Evolutionary conservation across 2,113 vertebrate species (phyloP), one percentile per base, ranked within the genome.

Genomic region (Arothron firmamentum): DNA sequence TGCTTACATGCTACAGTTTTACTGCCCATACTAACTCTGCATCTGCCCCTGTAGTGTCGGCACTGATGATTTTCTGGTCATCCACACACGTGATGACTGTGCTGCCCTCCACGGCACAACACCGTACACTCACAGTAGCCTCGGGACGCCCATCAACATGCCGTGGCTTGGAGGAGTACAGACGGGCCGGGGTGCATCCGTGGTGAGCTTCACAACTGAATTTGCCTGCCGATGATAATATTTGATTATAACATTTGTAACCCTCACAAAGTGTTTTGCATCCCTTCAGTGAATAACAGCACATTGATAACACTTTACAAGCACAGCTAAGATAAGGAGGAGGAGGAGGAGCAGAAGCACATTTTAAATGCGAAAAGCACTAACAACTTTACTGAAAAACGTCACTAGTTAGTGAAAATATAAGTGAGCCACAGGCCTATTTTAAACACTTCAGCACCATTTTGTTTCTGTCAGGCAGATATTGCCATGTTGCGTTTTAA

Each of bases 121-220:
- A 3, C 97, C 97, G 0, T 98, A 99, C 70, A 99, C 95, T 28
- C 94, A 93, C 34, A 98, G 95, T 61, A 96, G 90, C 79, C 97
- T 92, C 0, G 97, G 97, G 15, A 99, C 95, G 5, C 97, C 96
- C 62, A 97, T 99, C 80, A 96, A 95, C 74, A 95, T 99, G 95
- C 97, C 97, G 3, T 99, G 97, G 97, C 91, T 99, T 46, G 95
- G 97, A 50, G 91, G 95, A 56, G 65, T 92, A 16, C 97, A 99
- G 85, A 99, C 97, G 8, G 97, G 97, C 67, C 89, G 96, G 82
- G 97, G 97, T 52, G 97, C 97, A 16, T 88, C 95, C 56, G 93
- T 98, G 94, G 96, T 99, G 88, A 90, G 94, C 81, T 53, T 2
- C 20, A 31, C 42, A 60, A 45, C 42, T 25, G 2, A 21, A 17